A percentile compares a stretch with the other conserved stretches of the same genome.
phyloP scores from a whole-genome alignment of 2,888 invertebrate species.

The Noctuana brunneofusca region DNA sequence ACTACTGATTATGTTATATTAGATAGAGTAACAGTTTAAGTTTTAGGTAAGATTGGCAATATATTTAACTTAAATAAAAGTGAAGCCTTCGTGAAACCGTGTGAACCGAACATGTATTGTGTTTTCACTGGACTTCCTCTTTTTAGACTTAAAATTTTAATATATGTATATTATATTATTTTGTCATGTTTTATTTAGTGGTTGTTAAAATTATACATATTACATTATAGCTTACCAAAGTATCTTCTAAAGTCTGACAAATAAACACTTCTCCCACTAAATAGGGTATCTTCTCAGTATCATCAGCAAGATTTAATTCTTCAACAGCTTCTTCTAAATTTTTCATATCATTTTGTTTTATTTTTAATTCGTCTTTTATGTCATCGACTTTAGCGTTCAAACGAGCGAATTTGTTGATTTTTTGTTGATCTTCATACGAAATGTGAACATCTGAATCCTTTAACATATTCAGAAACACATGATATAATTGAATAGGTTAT shows the following conservation, averaged over 20 bases:
- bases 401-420: conserved; percentile 97
- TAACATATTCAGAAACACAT: conserved; percentile 6
- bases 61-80: too few species aligned
- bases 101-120: too few species aligned
- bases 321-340: conserved; percentile 96
- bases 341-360: conserved; percentile 94
- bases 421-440: conserved; percentile 97
- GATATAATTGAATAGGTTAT: too few species aligned
- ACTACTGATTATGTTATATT: too few species aligned
- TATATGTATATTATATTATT: not conserved
- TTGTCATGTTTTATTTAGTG: too few species aligned
- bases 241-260: conserved; percentile 88
- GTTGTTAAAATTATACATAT: not conserved
- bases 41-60: too few species aligned
- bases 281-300: conserved; percentile 90
- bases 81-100: too few species aligned
- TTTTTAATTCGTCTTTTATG: conserved; percentile 92
- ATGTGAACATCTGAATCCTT: conserved; percentile 96
- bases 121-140: too few species aligned
- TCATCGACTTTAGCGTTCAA: conserved; percentile 96
- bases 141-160: too few species aligned
- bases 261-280: conserved; percentile 95
- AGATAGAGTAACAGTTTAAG: too few species aligned
- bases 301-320: conserved; percentile 91
- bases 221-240: conserved; percentile 81